Evolutionary conservation across 2,113 vertebrate genomes (phyloP), one percentile per base, ranked within the genome.

Genomic region (Ceratotherium simum): DNA sequence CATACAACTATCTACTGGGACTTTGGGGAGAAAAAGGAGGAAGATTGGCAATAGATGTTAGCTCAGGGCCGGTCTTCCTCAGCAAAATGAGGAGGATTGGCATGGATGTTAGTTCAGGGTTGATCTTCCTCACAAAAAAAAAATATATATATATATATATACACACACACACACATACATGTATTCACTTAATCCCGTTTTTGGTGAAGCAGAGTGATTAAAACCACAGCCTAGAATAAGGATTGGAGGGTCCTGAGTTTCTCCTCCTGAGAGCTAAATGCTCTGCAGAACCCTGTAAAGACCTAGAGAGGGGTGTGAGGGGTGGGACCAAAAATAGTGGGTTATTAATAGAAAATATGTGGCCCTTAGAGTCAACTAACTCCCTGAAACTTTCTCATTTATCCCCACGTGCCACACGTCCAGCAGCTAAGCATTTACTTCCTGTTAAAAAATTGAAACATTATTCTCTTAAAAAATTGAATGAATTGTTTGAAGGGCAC

Each of bases 391-490:
- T 8, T 87, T 79, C 48, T 80, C 36, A 20, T 6, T 93, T 82
- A 39, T 56, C 13, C 39, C 29, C 75, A 33, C 33, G 48, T 64
- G 51, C 76, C 7, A 48, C 78, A 80, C 31, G 9, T 65, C 76
- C n/a, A 88, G 60, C 80, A 89, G 56, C 17, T 67, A 85, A 93
- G 65, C 70, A 80, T 48, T 69, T 80, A 84, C 60, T 96, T 95
- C 36, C 70, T 84, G 20, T 67, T 78, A 87, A 91, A 78, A 87
- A 39, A 69, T 21, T 14, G 80, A 62, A 88, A 96, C 29, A 10
- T 48, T 84, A 69, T 79, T 96, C 31, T 72, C 48, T 95, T 93
- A 69, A 18, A 54, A 95, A 95, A 81, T 5, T 83, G 64, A 96
- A 60, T 20, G 83, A 79, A 83, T 87, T 62, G 48, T 70, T 73